Evolutionary conservation across 2,797 vertebrate species (phyloP), one percentile per base, ranked within the genome.

Genomic region (Notamacropus eugenii): DNA sequence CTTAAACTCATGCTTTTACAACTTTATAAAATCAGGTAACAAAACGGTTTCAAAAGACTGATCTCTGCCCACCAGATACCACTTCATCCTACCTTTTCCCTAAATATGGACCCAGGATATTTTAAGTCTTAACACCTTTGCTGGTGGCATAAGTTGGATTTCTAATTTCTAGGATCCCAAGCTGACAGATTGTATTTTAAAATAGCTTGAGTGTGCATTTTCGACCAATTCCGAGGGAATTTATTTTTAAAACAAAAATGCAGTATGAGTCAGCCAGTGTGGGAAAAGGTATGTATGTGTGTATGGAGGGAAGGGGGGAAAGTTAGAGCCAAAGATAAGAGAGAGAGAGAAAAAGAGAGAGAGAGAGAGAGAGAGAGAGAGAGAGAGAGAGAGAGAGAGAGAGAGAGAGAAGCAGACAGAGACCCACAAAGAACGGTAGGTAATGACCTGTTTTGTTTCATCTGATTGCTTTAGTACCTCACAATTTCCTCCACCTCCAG

Each of bases 381-480:
- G 9, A 82, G 6, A 46, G n/a, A 50, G 22, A 87, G 40, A 87
- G 22, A 2, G 8, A 46, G 16, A 82, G 40, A 16, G 14, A 67
- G 62, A 67, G 14, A 5, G 3, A 5, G 5, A 10, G 62, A 67
- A 34, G n/a, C 0, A 24, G 1, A 3, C 40, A 40, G n/a, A 67
- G 40, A 87, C 40, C 1, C 24, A 34, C 62, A 90, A 58, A 90
- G 92, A 95, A 34, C 24, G 95, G 92, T 67, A 98, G 96, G 94
- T 97, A 98, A 97, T 97, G 96, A 94, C 98, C 96, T 97, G 93
- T 96, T 98, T 98, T 98, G 98, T 97, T 98, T 98, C 97, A 97
- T 97, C 96, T 95, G 96, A 96, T 98, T 96, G 91, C 96, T 98
- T 98, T 98, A 98, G 56, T 97, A 97, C 97, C 96, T 98, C 97